Percentiles rank a stretch among this genome's conserved stretches.
Conservation (phyloP, 2,797 vertebrate genomes). For the Mormyrus hasselquistii region DNA sequence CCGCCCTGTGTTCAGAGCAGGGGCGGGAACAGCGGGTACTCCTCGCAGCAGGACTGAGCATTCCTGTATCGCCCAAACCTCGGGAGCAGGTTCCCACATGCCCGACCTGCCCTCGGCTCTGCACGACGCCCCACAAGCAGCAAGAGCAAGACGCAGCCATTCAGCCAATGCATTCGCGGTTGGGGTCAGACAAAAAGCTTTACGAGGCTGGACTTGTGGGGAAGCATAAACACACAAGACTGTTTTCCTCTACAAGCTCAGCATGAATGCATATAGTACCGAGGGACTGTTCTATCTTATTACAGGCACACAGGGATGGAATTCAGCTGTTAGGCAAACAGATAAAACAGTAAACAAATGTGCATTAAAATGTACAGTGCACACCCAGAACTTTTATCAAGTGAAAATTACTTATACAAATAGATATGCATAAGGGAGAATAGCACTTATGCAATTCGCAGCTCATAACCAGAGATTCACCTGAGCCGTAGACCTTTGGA, state of each 20-base stretch:
- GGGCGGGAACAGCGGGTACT: not conserved
- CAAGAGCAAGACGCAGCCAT: not conserved
- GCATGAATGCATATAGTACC: not conserved
- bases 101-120: conserved; percentile 21
- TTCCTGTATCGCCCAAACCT: conserved; percentile 21
- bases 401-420: not conserved
- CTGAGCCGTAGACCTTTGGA: not conserved
- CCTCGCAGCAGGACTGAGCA: not conserved
- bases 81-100: conserved; percentile 31
- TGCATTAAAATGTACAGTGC: not conserved
- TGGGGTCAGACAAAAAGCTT: not conserved
- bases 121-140: not conserved
- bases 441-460: not conserved
- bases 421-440: not conserved
- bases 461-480: not conserved
- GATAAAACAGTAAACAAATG: not conserved
- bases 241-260: not conserved
- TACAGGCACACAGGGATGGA: not conserved
- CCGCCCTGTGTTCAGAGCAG: not conserved
- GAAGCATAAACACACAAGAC: not conserved
- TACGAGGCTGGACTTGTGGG: not conserved
- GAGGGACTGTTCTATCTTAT: not conserved
- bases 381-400: not conserved
- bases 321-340: not conserved
- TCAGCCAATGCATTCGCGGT: not conserved